Percentiles rank a stretch among this genome's conserved stretches.
These are phyloP conservation scores for Delia radicum DNA, from an alignment of 1,140 invertebrate genomes.

Conservation along the genomic window DNA sequence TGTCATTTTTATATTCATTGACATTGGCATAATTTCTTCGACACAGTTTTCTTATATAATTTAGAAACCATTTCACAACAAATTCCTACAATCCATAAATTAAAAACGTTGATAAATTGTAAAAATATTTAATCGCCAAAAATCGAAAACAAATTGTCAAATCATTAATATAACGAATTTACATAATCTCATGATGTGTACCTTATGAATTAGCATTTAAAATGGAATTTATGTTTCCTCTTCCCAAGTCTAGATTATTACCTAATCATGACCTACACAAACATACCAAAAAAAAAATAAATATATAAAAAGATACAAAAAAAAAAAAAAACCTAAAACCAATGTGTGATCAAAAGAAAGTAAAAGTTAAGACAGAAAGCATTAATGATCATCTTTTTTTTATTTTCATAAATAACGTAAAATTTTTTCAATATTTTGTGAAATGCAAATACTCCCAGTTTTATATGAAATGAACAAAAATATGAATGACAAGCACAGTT, in stretches of 20 bases:
- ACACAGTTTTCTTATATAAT: not conserved
- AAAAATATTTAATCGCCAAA: not conserved
- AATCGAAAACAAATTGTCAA: not conserved
- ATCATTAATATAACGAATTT: not conserved
- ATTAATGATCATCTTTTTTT: too few species aligned
- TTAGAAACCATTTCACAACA: not conserved
- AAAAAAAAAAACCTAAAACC: not conserved
- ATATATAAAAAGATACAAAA: too few species aligned
- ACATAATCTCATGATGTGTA: not conserved
- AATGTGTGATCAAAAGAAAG: constrained; percentile 9
- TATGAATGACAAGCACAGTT: not conserved
- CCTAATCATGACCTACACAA: constrained; percentile 12
- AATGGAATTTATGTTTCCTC: not conserved
- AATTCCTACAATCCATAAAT: not conserved
- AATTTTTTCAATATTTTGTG: not conserved
- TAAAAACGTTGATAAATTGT: not conserved
- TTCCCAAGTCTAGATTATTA: constrained; percentile 5
- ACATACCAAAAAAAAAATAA: not conserved
- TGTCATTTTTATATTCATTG: not conserved
- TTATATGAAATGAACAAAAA: not conserved
- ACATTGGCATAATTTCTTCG: constrained; percentile 8
- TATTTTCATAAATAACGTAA: too few species aligned
- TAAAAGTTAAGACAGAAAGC: constrained; percentile 3
- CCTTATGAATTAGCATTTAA: not conserved
- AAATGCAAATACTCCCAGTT: not conserved